Conservation (phyloP, 2,888 invertebrate genomes). For the Deilephila elpenor region DNA sequence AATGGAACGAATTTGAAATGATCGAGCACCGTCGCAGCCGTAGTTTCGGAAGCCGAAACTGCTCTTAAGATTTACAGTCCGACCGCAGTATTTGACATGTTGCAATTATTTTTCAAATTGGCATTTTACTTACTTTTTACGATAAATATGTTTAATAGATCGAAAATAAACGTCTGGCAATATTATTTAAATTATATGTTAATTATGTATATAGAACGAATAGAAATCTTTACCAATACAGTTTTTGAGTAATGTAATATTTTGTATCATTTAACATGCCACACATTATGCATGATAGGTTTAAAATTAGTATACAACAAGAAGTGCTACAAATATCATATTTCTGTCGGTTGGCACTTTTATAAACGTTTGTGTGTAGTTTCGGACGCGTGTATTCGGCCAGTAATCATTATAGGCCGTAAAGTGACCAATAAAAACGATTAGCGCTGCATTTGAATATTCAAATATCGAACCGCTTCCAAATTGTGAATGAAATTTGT, state of each 20-base stretch:
- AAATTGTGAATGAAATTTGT: slow-evolving; percentile 63
- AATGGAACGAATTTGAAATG: slow-evolving; percentile 32
- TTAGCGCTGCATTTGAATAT: slow-evolving; percentile 62
- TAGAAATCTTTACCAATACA: too few relatives aligned
- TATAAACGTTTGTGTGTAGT: not conserved
- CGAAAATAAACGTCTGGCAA: too few relatives aligned
- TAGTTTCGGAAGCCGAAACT: slow-evolving; percentile 25
- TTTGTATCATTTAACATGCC: not conserved
- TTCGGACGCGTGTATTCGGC: slow-evolving; percentile 28
- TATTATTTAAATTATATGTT: too few relatives aligned
- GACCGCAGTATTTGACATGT: not conserved
- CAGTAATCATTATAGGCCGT: slow-evolving; percentile 77
- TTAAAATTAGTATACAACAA: not conserved
- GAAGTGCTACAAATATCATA: not conserved
- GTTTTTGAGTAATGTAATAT: too few relatives aligned
- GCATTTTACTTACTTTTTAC: too few relatives aligned
- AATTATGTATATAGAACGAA: too few relatives aligned
- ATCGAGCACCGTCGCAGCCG: slow-evolving; percentile 27
- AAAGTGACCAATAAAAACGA: slow-evolving; percentile 81
- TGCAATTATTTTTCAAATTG: not conserved
- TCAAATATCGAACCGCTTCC: slow-evolving; percentile 72
- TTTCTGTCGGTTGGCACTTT: slow-evolving; percentile 12
- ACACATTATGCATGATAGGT: not conserved
- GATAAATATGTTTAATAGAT: too few relatives aligned
- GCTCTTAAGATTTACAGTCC: slow-evolving; percentile 14